These are phyloP conservation scores for Bubalus kerabau DNA, from an alignment of 2,113 vertebrate genomes.

Conservation along the genomic window DNA sequence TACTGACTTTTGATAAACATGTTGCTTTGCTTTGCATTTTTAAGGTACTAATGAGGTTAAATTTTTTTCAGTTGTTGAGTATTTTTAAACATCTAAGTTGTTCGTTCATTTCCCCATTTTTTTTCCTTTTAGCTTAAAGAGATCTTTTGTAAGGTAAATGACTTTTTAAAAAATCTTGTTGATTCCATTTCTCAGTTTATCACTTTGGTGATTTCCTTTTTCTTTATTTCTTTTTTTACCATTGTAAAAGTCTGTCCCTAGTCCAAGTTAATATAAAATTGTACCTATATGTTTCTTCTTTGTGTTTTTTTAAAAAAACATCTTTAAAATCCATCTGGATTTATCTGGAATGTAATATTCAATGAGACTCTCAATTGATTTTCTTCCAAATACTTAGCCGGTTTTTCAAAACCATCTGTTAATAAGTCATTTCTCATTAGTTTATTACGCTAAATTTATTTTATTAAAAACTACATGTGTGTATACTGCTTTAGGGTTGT, in stretches of 20 bases:
- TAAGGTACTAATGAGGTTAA: background rate
- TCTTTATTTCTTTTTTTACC: background rate
- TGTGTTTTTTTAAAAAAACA: background rate
- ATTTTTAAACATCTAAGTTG: background rate
- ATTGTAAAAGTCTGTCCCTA: background rate
- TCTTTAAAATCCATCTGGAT: background rate
- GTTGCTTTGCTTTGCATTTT: background rate
- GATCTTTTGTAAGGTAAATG: background rate
- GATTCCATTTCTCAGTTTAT: background rate
- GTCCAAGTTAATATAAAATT: background rate
- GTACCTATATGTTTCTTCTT: background rate
- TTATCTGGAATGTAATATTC: background rate
- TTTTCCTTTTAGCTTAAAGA: background rate
- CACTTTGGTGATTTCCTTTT: background rate
- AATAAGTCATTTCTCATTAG: conserved; percentile 5
- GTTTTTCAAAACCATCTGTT: background rate
- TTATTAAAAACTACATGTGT: background rate
- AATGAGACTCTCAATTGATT: background rate
- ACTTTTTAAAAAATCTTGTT: background rate
- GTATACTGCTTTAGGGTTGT: background rate
- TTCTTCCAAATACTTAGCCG: background rate
- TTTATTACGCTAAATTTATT: background rate
- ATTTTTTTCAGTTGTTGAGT: background rate
- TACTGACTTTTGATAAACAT: background rate
- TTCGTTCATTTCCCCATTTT: background rate